phyloP scores from a whole-genome alignment of 2,797 vertebrate genomes.

The Oreortyx pictus region DNA sequence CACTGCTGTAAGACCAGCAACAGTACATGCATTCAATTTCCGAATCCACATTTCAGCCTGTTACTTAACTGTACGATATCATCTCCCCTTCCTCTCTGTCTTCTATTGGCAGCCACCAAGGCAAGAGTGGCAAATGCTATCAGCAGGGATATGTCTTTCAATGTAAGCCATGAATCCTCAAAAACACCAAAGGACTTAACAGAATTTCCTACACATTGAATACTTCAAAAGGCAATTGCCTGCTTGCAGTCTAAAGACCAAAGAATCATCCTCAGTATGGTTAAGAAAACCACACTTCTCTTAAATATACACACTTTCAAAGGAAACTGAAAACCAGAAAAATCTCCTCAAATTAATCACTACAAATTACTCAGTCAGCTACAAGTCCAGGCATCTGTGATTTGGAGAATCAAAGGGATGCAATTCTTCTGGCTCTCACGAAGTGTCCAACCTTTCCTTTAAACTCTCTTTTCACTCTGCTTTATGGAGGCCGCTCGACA shows the following conservation, averaged over 20 bases:
- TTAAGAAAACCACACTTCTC: slow-evolving; percentile 22
- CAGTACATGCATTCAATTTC: not conserved
- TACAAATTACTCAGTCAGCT: slow-evolving; percentile 28
- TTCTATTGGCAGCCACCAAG: not conserved
- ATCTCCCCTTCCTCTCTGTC: not conserved
- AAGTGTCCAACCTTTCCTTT: slow-evolving; percentile 53
- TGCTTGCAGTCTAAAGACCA: not conserved
- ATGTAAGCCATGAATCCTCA: not conserved
- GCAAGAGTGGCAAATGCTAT: not conserved
- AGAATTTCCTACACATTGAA: not conserved
- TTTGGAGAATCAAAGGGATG: slow-evolving; percentile 13
- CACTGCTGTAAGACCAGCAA: not conserved
- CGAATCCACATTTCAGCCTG: not conserved
- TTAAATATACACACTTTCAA: slow-evolving; percentile 6
- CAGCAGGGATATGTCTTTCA: not conserved
- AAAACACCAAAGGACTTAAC: not conserved
- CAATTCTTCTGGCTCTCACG: slow-evolving; percentile 18
- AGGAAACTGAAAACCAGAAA: slow-evolving; percentile 11
- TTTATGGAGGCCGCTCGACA: not conserved
- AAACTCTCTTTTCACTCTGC: not conserved
- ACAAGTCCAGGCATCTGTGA: slow-evolving; percentile 11
- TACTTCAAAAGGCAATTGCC: not conserved
- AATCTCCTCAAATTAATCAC: slow-evolving; percentile 39
- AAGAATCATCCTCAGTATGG: not conserved
- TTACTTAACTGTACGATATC: not conserved